phyloP scores from a whole-genome alignment of 2,113 vertebrate species.

The Brachyhypopomus occidentalis region DNA sequence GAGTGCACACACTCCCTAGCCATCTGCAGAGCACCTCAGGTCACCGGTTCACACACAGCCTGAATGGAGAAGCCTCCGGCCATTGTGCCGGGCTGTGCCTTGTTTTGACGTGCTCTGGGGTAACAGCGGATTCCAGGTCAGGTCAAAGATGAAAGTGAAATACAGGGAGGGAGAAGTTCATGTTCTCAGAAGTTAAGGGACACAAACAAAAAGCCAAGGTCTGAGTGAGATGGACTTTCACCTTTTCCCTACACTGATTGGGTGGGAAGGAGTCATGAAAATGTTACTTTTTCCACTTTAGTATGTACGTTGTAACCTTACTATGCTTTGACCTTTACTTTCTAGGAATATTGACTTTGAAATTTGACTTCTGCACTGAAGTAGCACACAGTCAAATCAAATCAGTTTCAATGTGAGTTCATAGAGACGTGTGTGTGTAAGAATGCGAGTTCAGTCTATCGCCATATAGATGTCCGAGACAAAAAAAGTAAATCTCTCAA shows the following conservation, averaged over 20 bases:
- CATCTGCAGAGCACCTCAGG: conserved; percentile 47
- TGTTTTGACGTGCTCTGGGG: conserved; percentile 38
- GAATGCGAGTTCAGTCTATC: conserved; percentile 34
- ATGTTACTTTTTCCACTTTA: neutral
- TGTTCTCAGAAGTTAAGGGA: neutral
- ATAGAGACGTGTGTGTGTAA: neutral
- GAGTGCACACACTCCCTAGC: conserved; percentile 35
- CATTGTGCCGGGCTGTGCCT: conserved; percentile 16
- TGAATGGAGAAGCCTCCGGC: conserved; percentile 12
- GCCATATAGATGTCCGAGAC: conserved; percentile 22
- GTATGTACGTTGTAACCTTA: neutral
- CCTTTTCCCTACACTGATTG: neutral
- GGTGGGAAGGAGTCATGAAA: neutral
- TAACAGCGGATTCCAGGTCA: conserved; percentile 43
- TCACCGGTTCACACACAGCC: conserved; percentile 20
- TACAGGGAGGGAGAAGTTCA: neutral
- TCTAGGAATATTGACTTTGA: neutral
- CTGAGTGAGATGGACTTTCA: neutral
- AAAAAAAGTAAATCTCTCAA: neutral
- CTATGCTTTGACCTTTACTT: neutral
- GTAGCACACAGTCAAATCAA: neutral
- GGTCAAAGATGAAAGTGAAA: conserved; percentile 40
- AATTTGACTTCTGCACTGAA: neutral
- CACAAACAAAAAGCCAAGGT: neutral
- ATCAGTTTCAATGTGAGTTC: neutral